phyloP scores from a whole-genome alignment of 2,888 invertebrate genomes.

The Acrocyrtus sp. region DNA sequence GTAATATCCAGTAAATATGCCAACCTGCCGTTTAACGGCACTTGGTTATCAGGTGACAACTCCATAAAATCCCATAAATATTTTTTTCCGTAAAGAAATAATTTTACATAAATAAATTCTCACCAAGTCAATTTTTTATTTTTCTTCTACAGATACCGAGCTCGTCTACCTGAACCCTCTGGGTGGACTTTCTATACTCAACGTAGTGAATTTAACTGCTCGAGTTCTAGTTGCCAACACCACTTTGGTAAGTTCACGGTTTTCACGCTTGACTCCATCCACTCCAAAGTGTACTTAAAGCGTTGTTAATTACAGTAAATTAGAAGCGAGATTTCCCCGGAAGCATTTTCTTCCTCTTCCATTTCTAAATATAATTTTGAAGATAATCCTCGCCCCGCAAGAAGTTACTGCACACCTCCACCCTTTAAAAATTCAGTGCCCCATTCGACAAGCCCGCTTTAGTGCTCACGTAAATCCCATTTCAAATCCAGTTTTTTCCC shows the following conservation, averaged over 20 bases:
- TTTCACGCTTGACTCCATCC: background rate
- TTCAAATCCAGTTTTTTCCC: too few species aligned
- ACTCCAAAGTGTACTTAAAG: background rate
- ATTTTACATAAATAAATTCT: background rate
- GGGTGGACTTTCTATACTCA: constrained; percentile 82
- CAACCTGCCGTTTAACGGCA: constrained; percentile 77
- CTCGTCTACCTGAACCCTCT: constrained; percentile 80
- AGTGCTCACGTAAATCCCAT: too few species aligned
- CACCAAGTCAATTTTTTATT: background rate
- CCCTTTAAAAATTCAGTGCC: too few species aligned
- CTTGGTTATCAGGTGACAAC: constrained; percentile 81
- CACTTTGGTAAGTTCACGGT: constrained; percentile 86
- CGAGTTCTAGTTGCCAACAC: constrained; percentile 82
- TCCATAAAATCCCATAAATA: too few species aligned
- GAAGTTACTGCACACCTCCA: too few species aligned
- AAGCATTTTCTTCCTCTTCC: background rate
- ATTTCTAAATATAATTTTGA: too few species aligned
- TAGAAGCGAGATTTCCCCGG: background rate
- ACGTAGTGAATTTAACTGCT: constrained; percentile 79
- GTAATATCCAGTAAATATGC: constrained; percentile 66
- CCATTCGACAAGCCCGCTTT: too few species aligned
- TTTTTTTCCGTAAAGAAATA: background rate
- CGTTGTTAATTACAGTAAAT: background rate
- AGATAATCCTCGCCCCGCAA: too few species aligned
- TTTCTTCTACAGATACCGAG: constrained; percentile 74